A percentile compares a stretch with the other conserved stretches of the same genome.
phyloP scores from a whole-genome alignment of 2,113 vertebrate species.

The Melanostigma gelatinosum region DNA sequence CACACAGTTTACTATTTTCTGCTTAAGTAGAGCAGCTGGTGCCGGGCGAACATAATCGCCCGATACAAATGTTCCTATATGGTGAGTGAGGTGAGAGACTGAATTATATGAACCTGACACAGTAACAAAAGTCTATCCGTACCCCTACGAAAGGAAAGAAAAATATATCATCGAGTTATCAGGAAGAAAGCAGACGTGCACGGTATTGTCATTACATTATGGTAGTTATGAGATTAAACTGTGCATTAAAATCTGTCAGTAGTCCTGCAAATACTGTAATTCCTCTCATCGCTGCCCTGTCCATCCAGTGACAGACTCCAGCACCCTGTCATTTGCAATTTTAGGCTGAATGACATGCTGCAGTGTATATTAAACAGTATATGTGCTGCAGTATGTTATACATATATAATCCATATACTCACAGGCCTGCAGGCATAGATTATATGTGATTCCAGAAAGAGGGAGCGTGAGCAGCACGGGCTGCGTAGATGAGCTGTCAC shows the following conservation, averaged over 20 bases:
- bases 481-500: slow-evolving; percentile 65
- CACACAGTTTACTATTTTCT: neutral
- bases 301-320: slow-evolving; percentile 15
- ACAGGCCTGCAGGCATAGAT: slow-evolving; percentile 28
- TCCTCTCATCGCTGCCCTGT: slow-evolving; percentile 12
- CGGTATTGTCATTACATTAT: neutral
- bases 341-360: slow-evolving; percentile 3
- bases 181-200: neutral
- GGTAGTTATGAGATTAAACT: neutral
- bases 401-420: slow-evolving; percentile 8
- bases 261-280: neutral
- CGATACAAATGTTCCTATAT: neutral
- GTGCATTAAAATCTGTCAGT: neutral
- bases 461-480: slow-evolving; percentile 24
- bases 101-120: neutral
- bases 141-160: neutral
- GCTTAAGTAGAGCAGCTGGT: neutral
- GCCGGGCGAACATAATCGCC: neutral
- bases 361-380: neutral
- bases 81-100: neutral
- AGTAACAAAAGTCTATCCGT: neutral
- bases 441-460: slow-evolving; percentile 17
- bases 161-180: neutral
- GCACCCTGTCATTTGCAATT: slow-evolving; percentile 11
- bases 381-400: slow-evolving; percentile 1